Base-by-base conservation (phyloP, 2,113 vertebrate genomes). In the Aspidoscelis tigris region DNA sequence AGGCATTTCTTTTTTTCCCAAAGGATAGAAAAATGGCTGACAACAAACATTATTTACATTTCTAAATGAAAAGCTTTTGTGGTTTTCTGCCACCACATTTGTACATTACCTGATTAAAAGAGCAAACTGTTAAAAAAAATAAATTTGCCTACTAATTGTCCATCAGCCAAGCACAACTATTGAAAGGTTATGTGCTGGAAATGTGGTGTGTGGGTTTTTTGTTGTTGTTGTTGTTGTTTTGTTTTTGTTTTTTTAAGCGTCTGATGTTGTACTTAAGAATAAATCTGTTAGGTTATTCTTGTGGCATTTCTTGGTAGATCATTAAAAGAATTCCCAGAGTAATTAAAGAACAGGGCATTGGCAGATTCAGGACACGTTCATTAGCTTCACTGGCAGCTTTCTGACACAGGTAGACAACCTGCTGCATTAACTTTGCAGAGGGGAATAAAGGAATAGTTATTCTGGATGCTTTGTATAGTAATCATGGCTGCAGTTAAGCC, bases 251-350 rank as follows among this genome's bases (percentile, higher is more conserved):
- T 61, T 61, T 41, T 47, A 33, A 81, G 44, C 71, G 21, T 14
- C 50, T 26, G 18, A 41, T 58, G 70, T 75, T 41, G 73, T 77
- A 21, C 44, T 72, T 72, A 79, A 86, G 73, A 86, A 81, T 80
- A 86, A 80, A 79, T 80, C 72, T 80, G 20, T 68, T 86, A 43
- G 76, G 44, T 88, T 72, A 53, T n/a, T 24, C 16, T 33, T 64
- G 44, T 76, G 88, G 81, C 81, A 66, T 84, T 84, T 84, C 81
- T 53, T 33, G 55, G 76, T 26, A 66, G 66, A 79, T 89, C 69
- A 80, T 84, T 84, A 80, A 86, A 84, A 83, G 77, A 76, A 78
- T 76, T 84, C 81, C 79, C 76, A 61, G 72, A 86, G 66, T 84
- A 68, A 78, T 80, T 64, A 47, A 44, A 71, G 71, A 72, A 65